A percentile compares a stretch with the other conserved stretches of the same genome.
phyloP scores from a whole-genome alignment of 2,888 invertebrate species.

The Eupithecia inturbata region DNA sequence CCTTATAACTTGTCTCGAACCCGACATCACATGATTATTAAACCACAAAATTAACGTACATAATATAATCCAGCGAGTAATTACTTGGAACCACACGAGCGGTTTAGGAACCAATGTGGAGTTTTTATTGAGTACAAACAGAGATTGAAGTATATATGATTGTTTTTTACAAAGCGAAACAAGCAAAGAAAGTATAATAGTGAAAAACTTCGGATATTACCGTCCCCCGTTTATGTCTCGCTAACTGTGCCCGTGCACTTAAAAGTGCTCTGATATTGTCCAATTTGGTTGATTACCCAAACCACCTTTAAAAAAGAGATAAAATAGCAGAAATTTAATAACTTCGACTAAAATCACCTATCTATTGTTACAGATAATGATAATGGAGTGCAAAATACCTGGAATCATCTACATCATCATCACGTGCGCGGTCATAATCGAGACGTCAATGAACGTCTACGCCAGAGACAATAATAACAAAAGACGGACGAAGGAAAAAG shows the following conservation, averaged over 20 bases:
- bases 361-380: slow-evolving; percentile 75
- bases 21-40: slow-evolving; percentile 41
- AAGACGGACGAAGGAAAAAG: slow-evolving; percentile 74
- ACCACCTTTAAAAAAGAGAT: no score
- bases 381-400: slow-evolving; percentile 74
- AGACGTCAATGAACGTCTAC: slow-evolving; percentile 79
- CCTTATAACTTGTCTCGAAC: slow-evolving; percentile 30
- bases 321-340: background rate
- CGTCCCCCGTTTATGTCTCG: background rate
- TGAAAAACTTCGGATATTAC: background rate
- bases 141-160: background rate
- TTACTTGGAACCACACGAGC: slow-evolving; percentile 20
- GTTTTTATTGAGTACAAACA: background rate
- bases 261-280: no score
- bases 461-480: slow-evolving; percentile 75
- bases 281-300: no score
- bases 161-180: background rate
- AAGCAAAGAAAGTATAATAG: background rate
- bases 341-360: slow-evolving; percentile 44
- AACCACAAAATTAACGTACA: slow-evolving; percentile 42
- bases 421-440: slow-evolving; percentile 75
- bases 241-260: background rate
- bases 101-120: background rate
- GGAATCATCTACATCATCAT: slow-evolving; percentile 74
- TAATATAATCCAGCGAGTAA: slow-evolving; percentile 32